phyloP scores from a whole-genome alignment of 2,888 invertebrate species.

The Pachymerium ferrugineum region DNA sequence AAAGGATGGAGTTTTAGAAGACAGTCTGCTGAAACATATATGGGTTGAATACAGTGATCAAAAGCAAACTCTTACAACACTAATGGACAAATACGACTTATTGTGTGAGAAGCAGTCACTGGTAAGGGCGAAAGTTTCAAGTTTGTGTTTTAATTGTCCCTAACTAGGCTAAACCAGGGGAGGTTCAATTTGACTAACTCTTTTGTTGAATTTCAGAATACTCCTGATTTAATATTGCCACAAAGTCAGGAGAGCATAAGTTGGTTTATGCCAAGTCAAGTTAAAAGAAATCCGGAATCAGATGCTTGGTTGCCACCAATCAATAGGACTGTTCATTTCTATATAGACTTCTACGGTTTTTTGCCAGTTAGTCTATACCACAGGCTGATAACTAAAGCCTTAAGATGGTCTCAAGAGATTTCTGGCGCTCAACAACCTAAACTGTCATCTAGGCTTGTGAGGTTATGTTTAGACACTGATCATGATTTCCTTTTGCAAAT shows the following conservation, averaged over 20 bases:
- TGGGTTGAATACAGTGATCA: conserved; percentile 26
- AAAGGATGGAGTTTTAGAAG: conserved; percentile 32
- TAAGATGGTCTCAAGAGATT: not conserved
- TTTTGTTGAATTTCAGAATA: not conserved
- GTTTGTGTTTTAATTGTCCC: too few relatives aligned
- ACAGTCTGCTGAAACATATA: conserved; percentile 25
- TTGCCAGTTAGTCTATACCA: conserved; percentile 18
- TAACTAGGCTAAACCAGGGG: too few relatives aligned
- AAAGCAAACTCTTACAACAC: conserved; percentile 16
- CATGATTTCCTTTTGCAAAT: conserved; percentile 38
- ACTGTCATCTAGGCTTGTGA: not conserved
- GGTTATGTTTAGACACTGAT: conserved; percentile 39
- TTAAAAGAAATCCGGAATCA: not conserved
- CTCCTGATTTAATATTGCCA: not conserved
- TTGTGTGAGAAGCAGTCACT: conserved; percentile 27
- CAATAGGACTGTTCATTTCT: conserved; percentile 26
- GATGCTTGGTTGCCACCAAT: not conserved
- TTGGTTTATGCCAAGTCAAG: not conserved
- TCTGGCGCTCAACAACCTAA: not conserved
- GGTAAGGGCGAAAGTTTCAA: too few relatives aligned
- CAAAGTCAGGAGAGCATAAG: not conserved
- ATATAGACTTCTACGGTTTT: conserved; percentile 32
- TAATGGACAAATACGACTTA: conserved; percentile 32
- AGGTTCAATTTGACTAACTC: too few relatives aligned
- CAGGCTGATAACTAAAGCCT: not conserved